phyloP scores from a whole-genome alignment of 2,888 invertebrate species.

The Caenorhabditis uteleia region DNA sequence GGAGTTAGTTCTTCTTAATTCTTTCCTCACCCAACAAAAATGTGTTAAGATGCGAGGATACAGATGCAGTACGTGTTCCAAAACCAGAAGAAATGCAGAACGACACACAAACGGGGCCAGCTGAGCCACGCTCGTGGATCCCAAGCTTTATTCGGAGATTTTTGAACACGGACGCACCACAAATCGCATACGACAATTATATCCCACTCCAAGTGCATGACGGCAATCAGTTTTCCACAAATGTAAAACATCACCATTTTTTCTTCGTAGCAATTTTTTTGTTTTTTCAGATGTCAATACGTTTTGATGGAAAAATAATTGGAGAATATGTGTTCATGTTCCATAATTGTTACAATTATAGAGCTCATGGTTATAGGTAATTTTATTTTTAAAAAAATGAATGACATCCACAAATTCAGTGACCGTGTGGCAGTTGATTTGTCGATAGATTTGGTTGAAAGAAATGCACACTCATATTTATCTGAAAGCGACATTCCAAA shows the following conservation, averaged over 20 bases:
- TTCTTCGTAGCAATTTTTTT: not conserved
- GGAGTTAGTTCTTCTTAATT: slow-evolving; percentile 47
- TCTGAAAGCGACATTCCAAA: slow-evolving; percentile 86
- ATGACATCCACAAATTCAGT: slow-evolving; percentile 37
- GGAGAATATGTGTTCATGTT: slow-evolving; percentile 93
- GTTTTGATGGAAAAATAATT: slow-evolving; percentile 73
- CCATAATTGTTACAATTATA: slow-evolving; percentile 82
- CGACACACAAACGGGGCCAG: slow-evolving; percentile 7
- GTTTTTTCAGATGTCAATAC: slow-evolving; percentile 60
- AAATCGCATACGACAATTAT: slow-evolving; percentile 40
- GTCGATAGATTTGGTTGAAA: slow-evolving; percentile 82
- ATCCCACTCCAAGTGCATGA: slow-evolving; percentile 35
- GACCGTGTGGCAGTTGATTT: slow-evolving; percentile 66
- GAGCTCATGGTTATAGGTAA: slow-evolving; percentile 59
- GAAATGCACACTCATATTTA: slow-evolving; percentile 74
- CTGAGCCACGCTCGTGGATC: slow-evolving; percentile 36
- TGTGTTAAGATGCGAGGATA: slow-evolving; percentile 8
- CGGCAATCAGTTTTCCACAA: slow-evolving; percentile 39
- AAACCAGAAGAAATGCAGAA: slow-evolving; percentile 31
- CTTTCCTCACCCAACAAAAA: no score
- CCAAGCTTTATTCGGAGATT: slow-evolving; percentile 35
- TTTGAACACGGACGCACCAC: slow-evolving; percentile 30
- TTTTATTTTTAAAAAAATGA: not conserved
- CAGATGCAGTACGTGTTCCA: slow-evolving; percentile 21
- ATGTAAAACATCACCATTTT: slow-evolving; percentile 11